Percentiles rank a stretch among this genome's conserved stretches.
phyloP scores from a whole-genome alignment of 1,140 invertebrate genomes.

The Pogonomyrmex barbatus region DNA sequence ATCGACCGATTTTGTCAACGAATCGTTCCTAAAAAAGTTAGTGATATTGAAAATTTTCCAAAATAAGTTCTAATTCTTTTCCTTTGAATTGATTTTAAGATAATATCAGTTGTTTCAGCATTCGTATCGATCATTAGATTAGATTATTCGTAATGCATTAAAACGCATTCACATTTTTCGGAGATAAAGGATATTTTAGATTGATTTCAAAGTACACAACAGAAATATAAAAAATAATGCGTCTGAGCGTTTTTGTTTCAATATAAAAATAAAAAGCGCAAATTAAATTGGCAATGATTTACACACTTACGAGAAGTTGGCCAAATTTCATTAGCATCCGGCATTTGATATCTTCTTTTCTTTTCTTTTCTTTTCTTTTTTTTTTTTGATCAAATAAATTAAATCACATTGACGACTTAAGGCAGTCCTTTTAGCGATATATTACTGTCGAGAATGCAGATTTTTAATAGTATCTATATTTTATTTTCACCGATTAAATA shows the following conservation, averaged over 20 bases:
- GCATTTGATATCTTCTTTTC: too few relatives aligned
- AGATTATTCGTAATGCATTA: neutral
- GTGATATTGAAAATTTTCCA: neutral
- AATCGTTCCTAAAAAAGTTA: neutral
- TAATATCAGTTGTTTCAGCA: neutral
- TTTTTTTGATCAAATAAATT: neutral
- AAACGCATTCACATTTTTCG: neutral
- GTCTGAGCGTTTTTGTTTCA: neutral
- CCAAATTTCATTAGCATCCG: too few relatives aligned
- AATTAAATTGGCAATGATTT: neutral
- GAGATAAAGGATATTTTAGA: too few relatives aligned
- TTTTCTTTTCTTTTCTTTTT: neutral
- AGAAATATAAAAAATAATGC: neutral
- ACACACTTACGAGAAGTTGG: too few relatives aligned
- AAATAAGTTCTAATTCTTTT: neutral
- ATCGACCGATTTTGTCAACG: constrained; percentile 9
- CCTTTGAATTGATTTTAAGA: neutral
- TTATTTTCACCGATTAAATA: neutral
- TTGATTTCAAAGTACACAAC: neutral
- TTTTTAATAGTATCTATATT: neutral
- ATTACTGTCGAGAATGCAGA: neutral
- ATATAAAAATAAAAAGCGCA: neutral
- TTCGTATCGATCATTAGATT: neutral
- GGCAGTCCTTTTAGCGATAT: neutral
- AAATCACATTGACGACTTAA: neutral